Evolutionary conservation across 2,888 invertebrate species (phyloP).

Genomic region (Galerucella calmariensis): DNA sequence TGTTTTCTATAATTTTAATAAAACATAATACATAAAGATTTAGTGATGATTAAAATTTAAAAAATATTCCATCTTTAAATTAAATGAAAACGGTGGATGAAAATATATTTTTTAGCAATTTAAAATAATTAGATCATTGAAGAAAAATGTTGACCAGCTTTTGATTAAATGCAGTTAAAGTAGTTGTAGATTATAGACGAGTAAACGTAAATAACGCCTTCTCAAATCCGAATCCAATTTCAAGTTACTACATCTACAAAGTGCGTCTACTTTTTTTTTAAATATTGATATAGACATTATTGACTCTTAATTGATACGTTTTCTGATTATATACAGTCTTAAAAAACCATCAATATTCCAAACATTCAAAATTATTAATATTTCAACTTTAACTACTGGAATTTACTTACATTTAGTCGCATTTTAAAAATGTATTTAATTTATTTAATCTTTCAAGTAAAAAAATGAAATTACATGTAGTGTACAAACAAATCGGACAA

Average conservation of each 20-base stretch:
- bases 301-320: slow-evolving; percentile 3
- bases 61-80: no score
- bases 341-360: background rate
- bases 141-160: background rate
- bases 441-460: background rate
- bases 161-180: background rate
- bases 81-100: no score
- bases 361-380: slow-evolving; percentile 5
- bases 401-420: background rate
- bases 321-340: background rate
- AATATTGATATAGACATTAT: background rate
- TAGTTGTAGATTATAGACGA: background rate
- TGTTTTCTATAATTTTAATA: no score
- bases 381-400: slow-evolving; percentile 11
- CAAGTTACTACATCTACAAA: slow-evolving; percentile 3
- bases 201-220: background rate
- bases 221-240: background rate
- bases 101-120: no score
- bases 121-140: no score
- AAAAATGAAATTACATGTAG: background rate
- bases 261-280: background rate
- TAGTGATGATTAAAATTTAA: no score
- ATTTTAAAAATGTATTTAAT: background rate
- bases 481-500: background rate
- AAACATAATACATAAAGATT: no score